Percentiles rank a stretch among this genome's conserved stretches.
Evolutionary conservation across 1,140 invertebrate genomes (phyloP).

Genomic region (Lepidurus packardi): DNA sequence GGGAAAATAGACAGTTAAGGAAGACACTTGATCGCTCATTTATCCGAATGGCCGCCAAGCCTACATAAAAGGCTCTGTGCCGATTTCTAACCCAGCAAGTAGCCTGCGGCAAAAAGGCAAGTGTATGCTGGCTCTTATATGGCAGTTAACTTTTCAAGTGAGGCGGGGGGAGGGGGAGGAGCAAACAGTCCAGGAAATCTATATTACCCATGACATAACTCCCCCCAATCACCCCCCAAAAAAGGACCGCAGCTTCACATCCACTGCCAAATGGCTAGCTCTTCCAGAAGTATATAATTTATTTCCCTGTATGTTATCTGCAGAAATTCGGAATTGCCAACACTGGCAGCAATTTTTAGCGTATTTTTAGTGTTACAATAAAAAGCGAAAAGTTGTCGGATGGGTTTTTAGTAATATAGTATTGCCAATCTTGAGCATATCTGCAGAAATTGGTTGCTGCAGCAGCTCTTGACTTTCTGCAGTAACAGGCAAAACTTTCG

Average conservation of each 20-base stretch:
- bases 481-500: no score
- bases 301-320: background rate
- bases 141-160: slow-evolving; percentile 5
- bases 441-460: no score
- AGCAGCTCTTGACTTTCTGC: no score
- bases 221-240: background rate
- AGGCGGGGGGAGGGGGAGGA: background rate
- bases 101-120: background rate
- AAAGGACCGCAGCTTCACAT: background rate
- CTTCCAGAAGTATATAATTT: background rate
- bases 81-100: background rate
- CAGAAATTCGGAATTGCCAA: background rate
- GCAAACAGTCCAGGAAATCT: background rate
- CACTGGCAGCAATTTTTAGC: no score
- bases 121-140: background rate
- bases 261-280: background rate
- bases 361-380: no score
- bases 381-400: no score
- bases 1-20: background rate
- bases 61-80: slow-evolving; percentile 4
- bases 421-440: no score
- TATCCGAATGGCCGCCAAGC: background rate
- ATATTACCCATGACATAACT: slow-evolving; percentile 11
- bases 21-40: slow-evolving; percentile 22
- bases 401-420: no score